Conservation (phyloP, 2,888 invertebrate species). For the Gnatocerus cornutus region DNA sequence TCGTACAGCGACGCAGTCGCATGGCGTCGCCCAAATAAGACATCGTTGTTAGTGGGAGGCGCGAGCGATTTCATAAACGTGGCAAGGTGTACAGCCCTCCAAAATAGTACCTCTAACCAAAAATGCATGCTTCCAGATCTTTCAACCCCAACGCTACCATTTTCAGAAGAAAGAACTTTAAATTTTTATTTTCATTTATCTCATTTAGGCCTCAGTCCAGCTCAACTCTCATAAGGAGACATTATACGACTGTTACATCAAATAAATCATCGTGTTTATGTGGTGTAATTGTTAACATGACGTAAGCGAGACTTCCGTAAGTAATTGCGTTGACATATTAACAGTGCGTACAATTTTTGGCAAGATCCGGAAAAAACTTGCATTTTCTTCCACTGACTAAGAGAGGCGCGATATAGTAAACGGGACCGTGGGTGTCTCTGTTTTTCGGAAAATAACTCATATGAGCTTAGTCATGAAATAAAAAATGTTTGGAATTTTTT, state of each 20-base stretch:
- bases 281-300: conserved; percentile 10
- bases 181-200: neutral
- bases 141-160: neutral
- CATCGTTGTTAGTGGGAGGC: conserved; percentile 62
- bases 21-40: conserved; percentile 70
- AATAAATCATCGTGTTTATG: conserved; percentile 3
- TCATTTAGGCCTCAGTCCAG: neutral
- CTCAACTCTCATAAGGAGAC: neutral
- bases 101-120: conserved; percentile 63
- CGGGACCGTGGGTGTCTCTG: neutral
- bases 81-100: conserved; percentile 60
- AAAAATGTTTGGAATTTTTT: too few relatives aligned
- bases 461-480: too few relatives aligned
- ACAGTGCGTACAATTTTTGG: conserved; percentile 15
- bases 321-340: conserved; percentile 3
- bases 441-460: neutral
- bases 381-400: conserved; percentile 31
- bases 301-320: conserved; percentile 8
- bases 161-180: neutral
- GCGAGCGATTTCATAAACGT: conserved; percentile 61
- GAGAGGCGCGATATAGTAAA: too few relatives aligned
- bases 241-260: neutral
- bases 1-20: conserved; percentile 68
- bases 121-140: conserved; percentile 57
- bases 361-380: conserved; percentile 5